These are phyloP conservation scores for Drosophila mettleri DNA, from an alignment of 2,888 invertebrate genomes.

Conservation along the genomic window DNA sequence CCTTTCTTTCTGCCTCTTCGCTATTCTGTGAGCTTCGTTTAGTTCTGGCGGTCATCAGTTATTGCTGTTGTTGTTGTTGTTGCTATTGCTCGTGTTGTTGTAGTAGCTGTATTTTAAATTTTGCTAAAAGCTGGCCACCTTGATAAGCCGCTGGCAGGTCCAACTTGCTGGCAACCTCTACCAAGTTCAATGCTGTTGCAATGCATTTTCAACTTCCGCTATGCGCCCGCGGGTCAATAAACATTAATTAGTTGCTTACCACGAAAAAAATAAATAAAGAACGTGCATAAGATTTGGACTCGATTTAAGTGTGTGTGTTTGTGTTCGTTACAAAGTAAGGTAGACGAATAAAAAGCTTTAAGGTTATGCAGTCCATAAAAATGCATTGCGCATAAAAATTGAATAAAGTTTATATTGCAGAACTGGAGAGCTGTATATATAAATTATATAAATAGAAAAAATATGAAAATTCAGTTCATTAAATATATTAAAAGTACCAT, in stretches of 20 bases:
- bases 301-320: slow-evolving; percentile 15
- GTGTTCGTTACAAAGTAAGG: slow-evolving; percentile 23
- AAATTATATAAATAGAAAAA: neutral
- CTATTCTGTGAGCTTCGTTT: slow-evolving; percentile 38
- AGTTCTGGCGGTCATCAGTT: slow-evolving; percentile 68
- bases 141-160: slow-evolving; percentile 57
- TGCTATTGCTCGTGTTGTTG: slow-evolving; percentile 26
- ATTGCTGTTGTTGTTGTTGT: slow-evolving; percentile 32
- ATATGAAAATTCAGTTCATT: neutral
- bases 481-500: neutral
- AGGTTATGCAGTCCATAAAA: slow-evolving; percentile 42
- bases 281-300: slow-evolving; percentile 21
- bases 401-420: slow-evolving; percentile 2
- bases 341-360: slow-evolving; percentile 30
- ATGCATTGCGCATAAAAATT: slow-evolving; percentile 2
- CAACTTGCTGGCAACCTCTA: slow-evolving; percentile 25
- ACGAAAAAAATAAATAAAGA: slow-evolving; percentile 29
- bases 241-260: slow-evolving; percentile 56
- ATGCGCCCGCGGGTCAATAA: slow-evolving; percentile 54
- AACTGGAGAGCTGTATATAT: neutral
- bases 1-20: slow-evolving; percentile 47
- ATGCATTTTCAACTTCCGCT: slow-evolving; percentile 69
- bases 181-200: slow-evolving; percentile 73
- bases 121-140: slow-evolving; percentile 72
- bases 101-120: slow-evolving; percentile 54